These are phyloP conservation scores for Uria lomvia DNA, from an alignment of 2,113 vertebrate species.

Conservation along the genomic window DNA sequence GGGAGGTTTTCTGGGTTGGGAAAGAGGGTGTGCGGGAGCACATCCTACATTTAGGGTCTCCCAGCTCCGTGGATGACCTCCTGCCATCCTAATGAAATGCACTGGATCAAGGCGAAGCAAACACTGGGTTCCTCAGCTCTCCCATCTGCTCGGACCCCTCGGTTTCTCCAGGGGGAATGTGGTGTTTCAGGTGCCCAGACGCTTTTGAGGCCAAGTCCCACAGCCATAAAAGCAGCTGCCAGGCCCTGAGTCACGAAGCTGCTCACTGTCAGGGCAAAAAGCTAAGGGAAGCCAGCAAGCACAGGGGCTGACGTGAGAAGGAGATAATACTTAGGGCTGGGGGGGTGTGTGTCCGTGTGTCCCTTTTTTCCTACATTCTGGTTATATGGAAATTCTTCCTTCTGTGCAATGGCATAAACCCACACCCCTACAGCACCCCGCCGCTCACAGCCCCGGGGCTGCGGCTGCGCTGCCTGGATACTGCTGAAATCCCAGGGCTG, in stretches of 20 bases:
- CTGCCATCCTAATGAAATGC: not conserved
- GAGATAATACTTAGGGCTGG: not conserved
- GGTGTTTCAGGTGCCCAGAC: no score
- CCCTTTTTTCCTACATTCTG: not conserved
- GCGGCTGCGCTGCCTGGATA: not conserved
- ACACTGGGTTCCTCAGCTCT: not conserved
- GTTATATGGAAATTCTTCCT: not conserved
- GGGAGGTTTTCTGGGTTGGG: not conserved
- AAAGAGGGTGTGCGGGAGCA: not conserved
- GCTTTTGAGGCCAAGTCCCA: not conserved
- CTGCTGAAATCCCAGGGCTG: not conserved
- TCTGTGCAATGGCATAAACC: not conserved
- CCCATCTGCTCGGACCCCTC: not conserved
- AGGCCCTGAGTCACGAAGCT: not conserved
- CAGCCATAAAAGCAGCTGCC: not conserved
- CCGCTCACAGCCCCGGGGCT: not conserved
- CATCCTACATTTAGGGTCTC: not conserved
- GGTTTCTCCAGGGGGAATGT: not conserved
- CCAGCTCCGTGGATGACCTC: rapidly evolving
- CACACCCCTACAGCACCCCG: not conserved
- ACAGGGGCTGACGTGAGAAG: not conserved
- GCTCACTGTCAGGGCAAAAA: not conserved
- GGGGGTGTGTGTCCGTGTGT: not conserved
- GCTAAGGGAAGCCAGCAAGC: not conserved
- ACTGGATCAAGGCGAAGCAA: not conserved